phyloP scores from a whole-genome alignment of 1,140 invertebrate species.

The Diprion similis region DNA sequence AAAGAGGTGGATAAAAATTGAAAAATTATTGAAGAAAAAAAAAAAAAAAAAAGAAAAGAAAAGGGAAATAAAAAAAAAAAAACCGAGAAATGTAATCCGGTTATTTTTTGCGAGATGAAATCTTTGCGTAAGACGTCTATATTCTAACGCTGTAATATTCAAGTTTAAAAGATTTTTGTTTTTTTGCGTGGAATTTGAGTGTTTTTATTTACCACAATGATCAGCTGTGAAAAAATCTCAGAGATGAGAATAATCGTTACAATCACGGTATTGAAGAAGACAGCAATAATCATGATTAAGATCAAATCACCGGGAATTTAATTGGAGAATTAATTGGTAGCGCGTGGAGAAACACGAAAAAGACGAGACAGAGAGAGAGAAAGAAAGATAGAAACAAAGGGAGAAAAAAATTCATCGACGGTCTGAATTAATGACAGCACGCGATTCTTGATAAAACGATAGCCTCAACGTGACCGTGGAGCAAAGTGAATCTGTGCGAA shows the following conservation, averaged over 20 bases:
- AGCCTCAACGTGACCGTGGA: neutral
- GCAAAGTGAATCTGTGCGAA: neutral
- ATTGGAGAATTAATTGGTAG: neutral
- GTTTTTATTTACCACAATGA: too few species aligned
- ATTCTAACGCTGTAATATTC: too few species aligned
- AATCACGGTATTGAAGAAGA: too few species aligned
- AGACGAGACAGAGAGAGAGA: neutral
- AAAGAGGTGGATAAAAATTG: conserved; percentile 8
- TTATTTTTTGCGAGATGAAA: too few species aligned
- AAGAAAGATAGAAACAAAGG: too few species aligned
- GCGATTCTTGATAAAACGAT: neutral
- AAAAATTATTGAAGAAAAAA: neutral
- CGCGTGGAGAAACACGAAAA: neutral
- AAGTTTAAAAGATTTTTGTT: too few species aligned
- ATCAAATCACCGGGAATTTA: too few species aligned
- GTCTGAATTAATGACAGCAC: neutral
- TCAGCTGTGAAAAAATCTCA: too few species aligned
- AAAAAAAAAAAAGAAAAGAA: neutral
- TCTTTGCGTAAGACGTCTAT: neutral
- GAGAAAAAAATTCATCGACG: neutral
- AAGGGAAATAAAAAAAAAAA: neutral
- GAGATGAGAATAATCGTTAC: too few species aligned
- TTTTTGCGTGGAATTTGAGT: too few species aligned
- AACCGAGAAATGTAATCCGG: too few species aligned
- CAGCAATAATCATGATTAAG: too few species aligned